A percentile compares a stretch with the other conserved stretches of the same genome.
phyloP scores from a whole-genome alignment of 2,797 vertebrate species.

The Hozukius guyotensis region DNA sequence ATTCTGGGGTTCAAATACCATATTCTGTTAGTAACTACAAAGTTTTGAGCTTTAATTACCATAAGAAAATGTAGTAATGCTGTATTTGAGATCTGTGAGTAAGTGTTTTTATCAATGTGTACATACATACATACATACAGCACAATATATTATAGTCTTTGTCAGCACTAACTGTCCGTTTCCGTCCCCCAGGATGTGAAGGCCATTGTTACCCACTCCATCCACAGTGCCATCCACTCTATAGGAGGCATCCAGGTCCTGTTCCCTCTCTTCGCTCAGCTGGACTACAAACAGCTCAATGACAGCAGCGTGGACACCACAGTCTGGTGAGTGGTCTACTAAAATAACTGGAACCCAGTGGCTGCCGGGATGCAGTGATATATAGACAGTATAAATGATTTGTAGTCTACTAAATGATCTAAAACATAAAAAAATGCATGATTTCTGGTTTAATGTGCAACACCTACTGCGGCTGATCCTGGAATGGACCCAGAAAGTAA shows the following conservation, averaged over 20 bases:
- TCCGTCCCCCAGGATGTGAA: conserved; percentile 90
- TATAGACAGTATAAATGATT: neutral
- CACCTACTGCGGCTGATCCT: neutral
- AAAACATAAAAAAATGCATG: neutral
- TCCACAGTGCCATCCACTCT: conserved; percentile 97
- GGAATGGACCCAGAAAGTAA: neutral
- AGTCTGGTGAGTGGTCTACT: conserved; percentile 88
- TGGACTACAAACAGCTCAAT: conserved; percentile 94
- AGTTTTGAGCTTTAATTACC: neutral
- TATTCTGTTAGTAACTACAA: neutral
- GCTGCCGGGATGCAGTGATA: neutral
- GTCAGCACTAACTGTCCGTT: conserved; percentile 14
- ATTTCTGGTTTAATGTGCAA: neutral
- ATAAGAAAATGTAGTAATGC: neutral
- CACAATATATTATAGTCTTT: neutral
- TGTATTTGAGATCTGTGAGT: neutral
- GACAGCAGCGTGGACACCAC: conserved; percentile 96
- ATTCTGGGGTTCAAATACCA: neutral
- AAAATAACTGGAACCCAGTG: neutral
- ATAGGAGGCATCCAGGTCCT: conserved; percentile 97
- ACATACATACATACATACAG: neutral
- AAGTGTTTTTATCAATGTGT: neutral
- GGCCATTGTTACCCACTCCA: conserved; percentile 98
- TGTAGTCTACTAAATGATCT: neutral
- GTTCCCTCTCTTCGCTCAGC: conserved; percentile 95